Percentiles rank a stretch among this genome's conserved stretches.
Conservation (phyloP, 2,888 invertebrate species). For the Cordilura impudica region DNA sequence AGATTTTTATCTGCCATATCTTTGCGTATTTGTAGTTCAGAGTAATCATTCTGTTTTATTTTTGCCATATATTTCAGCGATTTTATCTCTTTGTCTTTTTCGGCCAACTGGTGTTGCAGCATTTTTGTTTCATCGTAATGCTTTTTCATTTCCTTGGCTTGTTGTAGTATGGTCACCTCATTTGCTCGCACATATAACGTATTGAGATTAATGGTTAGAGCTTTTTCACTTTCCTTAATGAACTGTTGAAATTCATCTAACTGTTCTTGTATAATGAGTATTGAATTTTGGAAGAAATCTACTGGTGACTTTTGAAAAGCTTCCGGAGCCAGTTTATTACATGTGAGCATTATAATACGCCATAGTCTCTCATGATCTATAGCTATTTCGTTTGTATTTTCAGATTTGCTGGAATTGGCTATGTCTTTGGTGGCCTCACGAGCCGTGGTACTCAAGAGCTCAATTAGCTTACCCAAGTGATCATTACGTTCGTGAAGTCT, state of each 20-base stretch:
- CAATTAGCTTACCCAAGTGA: conserved; percentile 80
- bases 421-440: conserved; percentile 80
- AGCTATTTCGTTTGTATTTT: conserved; percentile 79
- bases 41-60: conserved; percentile 93
- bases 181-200: conserved; percentile 80
- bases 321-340: conserved; percentile 74
- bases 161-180: conserved; percentile 85
- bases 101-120: conserved; percentile 89
- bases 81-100: conserved; percentile 94
- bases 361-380: conserved; percentile 83
- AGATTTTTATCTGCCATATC: conserved; percentile 95
- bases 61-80: conserved; percentile 91
- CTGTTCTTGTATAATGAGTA: conserved; percentile 79
- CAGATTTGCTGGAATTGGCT: conserved; percentile 77
- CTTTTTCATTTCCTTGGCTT: conserved; percentile 92
- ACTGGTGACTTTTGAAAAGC: conserved; percentile 82
- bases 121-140: conserved; percentile 95
- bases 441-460: conserved; percentile 81
- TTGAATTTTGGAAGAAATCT: conserved; percentile 71
- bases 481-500: conserved; percentile 81
- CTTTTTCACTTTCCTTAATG: conserved; percentile 89
- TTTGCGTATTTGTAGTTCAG: conserved; percentile 92
- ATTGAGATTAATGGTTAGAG: conserved; percentile 79
- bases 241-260: conserved; percentile 82
- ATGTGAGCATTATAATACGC: conserved; percentile 82